A percentile compares a stretch with the other conserved stretches of the same genome.
Evolutionary conservation across 2,113 vertebrate species (phyloP).

Genomic region (Epinephelus moara): DNA sequence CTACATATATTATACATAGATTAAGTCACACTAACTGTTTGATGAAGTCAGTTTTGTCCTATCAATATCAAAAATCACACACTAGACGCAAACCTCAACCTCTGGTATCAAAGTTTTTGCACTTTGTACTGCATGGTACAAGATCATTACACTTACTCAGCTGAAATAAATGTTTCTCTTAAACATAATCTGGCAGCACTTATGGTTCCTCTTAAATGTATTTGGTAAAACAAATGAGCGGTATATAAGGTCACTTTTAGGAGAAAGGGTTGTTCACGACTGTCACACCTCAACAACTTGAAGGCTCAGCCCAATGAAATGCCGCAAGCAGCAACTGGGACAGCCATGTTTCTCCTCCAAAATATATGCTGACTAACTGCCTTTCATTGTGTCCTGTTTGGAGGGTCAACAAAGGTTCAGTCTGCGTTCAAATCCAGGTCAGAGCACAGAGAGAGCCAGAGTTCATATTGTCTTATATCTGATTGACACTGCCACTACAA

Average conservation of each 20-base stretch:
- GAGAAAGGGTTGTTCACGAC: background rate
- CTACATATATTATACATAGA: no score
- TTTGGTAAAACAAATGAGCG: background rate
- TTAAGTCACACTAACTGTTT: no score
- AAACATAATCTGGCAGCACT: background rate
- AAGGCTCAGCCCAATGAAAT: slow-evolving; percentile 3
- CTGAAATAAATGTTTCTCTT: background rate
- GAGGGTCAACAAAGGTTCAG: slow-evolving; percentile 41
- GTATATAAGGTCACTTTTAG: background rate
- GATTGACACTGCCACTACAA: background rate
- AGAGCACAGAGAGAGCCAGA: slow-evolving; percentile 10
- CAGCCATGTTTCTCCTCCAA: background rate
- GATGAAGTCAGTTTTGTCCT: no score
- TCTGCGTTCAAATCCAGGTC: slow-evolving; percentile 66
- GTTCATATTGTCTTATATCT: slow-evolving; percentile 7
- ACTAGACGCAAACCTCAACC: no score
- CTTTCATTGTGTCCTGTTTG: slow-evolving; percentile 4
- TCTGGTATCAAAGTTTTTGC: no score
- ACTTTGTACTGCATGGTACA: no score
- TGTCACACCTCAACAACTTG: background rate
- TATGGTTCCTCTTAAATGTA: background rate
- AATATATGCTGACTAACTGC: slow-evolving; percentile 27
- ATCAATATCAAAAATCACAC: no score
- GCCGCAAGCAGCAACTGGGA: background rate
- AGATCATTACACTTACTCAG: background rate